Evolutionary conservation across 2,888 invertebrate genomes (phyloP).

Genomic region (Ceraclea dissimilis): DNA sequence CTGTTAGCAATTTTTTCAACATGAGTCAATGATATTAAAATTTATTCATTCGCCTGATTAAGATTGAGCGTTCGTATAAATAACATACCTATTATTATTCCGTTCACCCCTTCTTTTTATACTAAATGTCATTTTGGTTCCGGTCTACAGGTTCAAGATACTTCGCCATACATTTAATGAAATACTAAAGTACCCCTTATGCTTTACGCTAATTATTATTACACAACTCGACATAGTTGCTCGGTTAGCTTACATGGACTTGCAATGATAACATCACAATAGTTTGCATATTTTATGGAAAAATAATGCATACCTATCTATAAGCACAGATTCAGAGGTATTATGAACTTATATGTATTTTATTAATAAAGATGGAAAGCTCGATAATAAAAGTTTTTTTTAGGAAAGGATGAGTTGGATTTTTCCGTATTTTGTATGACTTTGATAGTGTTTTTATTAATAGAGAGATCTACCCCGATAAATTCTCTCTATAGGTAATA

Average conservation of each 20-base stretch:
- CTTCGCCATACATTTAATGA: background rate
- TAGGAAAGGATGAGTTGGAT: too few relatives aligned
- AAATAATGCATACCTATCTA: too few relatives aligned
- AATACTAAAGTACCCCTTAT: background rate
- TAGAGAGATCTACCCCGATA: too few relatives aligned
- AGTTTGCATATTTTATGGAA: background rate
- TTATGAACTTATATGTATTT: too few relatives aligned
- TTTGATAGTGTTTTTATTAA: too few relatives aligned
- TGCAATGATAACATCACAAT: background rate
- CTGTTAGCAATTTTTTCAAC: background rate
- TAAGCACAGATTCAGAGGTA: too few relatives aligned
- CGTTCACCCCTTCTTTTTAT: background rate
- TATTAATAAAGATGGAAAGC: too few relatives aligned
- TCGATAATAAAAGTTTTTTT: too few relatives aligned
- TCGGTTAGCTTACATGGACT: background rate
- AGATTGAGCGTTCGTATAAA: background rate
- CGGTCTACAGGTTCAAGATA: background rate
- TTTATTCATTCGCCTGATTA: background rate
- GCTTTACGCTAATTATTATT: background rate
- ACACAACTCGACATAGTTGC: background rate
- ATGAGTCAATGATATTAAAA: background rate
- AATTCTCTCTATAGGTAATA: too few relatives aligned
- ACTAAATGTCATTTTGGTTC: background rate
- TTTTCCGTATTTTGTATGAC: too few relatives aligned
- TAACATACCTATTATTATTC: too few relatives aligned